Conservation (phyloP, 2,113 vertebrate species). For the Oreochromis tanganicae region DNA sequence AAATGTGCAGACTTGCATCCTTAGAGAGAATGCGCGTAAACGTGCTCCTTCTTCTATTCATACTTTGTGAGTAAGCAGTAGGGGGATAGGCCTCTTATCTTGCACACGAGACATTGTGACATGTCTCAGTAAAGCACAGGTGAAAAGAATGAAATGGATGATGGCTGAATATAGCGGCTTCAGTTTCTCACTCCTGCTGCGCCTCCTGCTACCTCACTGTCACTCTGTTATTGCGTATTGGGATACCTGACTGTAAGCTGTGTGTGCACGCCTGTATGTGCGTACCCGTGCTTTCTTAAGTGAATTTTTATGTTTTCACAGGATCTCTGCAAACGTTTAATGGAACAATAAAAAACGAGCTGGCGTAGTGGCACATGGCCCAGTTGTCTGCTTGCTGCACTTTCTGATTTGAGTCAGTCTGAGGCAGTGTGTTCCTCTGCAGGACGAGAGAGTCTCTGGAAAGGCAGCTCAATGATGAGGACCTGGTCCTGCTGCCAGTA, state of each 20-base stretch:
- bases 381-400: fast-evolving
- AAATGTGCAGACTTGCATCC: background rate
- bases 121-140: background rate
- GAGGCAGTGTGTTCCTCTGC: background rate
- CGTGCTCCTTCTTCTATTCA: background rate
- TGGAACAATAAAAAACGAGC: background rate
- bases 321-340: background rate
- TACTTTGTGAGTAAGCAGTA: background rate
- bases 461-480: background rate
- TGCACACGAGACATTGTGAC: background rate
- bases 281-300: fast-evolving
- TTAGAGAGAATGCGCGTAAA: background rate
- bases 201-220: background rate
- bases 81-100: background rate
- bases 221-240: background rate
- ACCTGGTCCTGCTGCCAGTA: background rate
- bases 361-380: background rate
- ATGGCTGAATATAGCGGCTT: background rate
- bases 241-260: background rate
- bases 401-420: background rate
- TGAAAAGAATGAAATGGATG: background rate
- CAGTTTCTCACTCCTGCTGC: background rate
- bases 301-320: background rate
- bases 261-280: background rate
- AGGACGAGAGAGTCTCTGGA: background rate